Base-by-base conservation (phyloP, 2,113 vertebrate species). In the Crypturellus undulatus region DNA sequence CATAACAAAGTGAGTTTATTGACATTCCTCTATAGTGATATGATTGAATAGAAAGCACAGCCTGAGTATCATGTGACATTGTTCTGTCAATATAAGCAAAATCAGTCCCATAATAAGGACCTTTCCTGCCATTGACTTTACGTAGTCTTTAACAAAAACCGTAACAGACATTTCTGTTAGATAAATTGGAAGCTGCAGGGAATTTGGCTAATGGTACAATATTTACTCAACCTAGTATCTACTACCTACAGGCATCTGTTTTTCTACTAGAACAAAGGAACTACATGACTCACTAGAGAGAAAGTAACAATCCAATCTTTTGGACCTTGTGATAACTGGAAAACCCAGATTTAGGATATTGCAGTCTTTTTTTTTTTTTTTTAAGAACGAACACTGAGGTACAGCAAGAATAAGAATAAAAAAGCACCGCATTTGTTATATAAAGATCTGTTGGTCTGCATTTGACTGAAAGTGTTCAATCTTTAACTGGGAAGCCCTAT, bases 1-100 rank as follows among this genome's bases (percentile, higher is more conserved):
- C 97, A 98, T 98, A 98, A 98, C 98, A 98, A 99, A 99, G 95
- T 98, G 97, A 98, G 94, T 99, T 99, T 99, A 99, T 99, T 99
- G 97, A 98, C 97, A 98, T 98, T 98, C 98, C 97, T 98, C 96
- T 98, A 97, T 98, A 97, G 97, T 97, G 97, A 97, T 98, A 98
- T 98, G 96, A 97, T 98, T 96, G 95, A 97, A 98, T 97, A 97
- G 94, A 98, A 97, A 98, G 98, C 97, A 97, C 94, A 98, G 98
- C 98, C 98, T 98, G 98, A 99, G 98, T 97, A 98, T 98, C 98
- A 97, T 97, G 93, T 98, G 97, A 98, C 97, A 97, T 96, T 97
- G 98, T 96, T 97, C 96, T 93, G 93, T 97, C 93, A 95, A 97
- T 96, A 96, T 78, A 97, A 98, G 97, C 97, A 98, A 97, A 98